Evolutionary conservation across 2,888 invertebrate species (phyloP).

Genomic region (Neelides folsomi): DNA sequence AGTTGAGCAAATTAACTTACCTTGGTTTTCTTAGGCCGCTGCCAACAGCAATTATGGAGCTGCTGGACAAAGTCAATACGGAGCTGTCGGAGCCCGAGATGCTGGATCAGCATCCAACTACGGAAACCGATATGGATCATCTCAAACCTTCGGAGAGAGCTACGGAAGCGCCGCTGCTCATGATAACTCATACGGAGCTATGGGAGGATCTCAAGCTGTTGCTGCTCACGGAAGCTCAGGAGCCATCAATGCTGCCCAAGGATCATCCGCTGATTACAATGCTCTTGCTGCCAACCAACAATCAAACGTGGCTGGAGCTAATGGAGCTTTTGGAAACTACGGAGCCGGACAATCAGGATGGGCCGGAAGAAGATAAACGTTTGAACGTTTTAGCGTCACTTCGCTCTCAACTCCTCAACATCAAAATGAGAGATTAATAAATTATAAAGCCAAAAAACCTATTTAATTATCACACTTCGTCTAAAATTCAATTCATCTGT

Average conservation of each 20-base stretch:
- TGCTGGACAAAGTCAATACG: conserved; percentile 2
- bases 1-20: neutral
- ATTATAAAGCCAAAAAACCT: too few species aligned
- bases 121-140: conserved; percentile 15
- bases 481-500: conserved; percentile 39
- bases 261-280: conserved; percentile 3
- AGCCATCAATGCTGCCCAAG: conserved; percentile 17
- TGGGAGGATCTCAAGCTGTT: conserved; percentile 9
- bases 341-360: too few species aligned
- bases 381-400: too few species aligned
- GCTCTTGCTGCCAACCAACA: neutral
- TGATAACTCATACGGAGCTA: conserved; percentile 12
- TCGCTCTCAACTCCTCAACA: too few species aligned
- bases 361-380: too few species aligned
- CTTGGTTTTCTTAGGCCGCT: conserved; percentile 2
- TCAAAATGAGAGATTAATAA: too few species aligned
- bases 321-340: too few species aligned
- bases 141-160: conserved; percentile 17
- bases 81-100: conserved; percentile 9
- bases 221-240: conserved; percentile 9
- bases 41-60: conserved; percentile 11
- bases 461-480: conserved; percentile 53
- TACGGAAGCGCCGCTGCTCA: conserved; percentile 13
- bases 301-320: too few species aligned
- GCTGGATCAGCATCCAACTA: conserved; percentile 12